Base-by-base conservation (phyloP, 2,113 vertebrate species). In the Rhynchopsitta pachyrhyncha region DNA sequence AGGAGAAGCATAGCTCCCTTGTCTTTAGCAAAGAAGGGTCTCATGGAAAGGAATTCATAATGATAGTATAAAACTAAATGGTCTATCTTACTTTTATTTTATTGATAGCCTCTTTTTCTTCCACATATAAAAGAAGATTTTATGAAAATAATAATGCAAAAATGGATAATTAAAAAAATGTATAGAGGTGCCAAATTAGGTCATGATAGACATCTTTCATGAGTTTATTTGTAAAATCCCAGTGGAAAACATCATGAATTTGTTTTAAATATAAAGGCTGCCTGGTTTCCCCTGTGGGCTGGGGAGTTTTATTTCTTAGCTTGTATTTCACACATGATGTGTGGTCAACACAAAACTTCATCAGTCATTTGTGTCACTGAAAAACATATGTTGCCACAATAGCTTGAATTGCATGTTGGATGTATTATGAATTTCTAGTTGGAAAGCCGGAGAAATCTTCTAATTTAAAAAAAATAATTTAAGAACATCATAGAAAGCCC, bases 401-500 rank as follows among this genome's bases (percentile, higher is more conserved):
- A 86, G 49, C 8, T 75, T 67, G 64, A 79, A 88, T 76, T 87
- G 29, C 13, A 62, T 81, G 95, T 85, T 69, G 77, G 35, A 74
- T 92, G 17, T 76, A 67, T 60, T 53, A 79, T 53, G 60, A 80
- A 92, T 95, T 85, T 91, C 49, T 79, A 60, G 39, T 68, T 85
- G 70, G 39, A 94, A 90, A 90, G 66, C 82, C 92, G 46, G 53
- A 94, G 71, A 92, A 92, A 87, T 86, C n/a, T 78, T 91, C 10
- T 42, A 79, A 88, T 47, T 75, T 92, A 94, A 75, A 59, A 90
- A 86, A 86, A 97, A 28, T 93, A 82, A 94, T 96, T 91, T 68
- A 92, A 95, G 83, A 91, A 81, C 20, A 82, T 88, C 64, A 47
- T 78, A 44, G 55, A 95, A 93, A 93, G 12, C 22, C 41, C 44